Evolutionary conservation across 2,113 vertebrate species (phyloP), one percentile per base, ranked within the genome.

Genomic region (Macaca mulatta): DNA sequence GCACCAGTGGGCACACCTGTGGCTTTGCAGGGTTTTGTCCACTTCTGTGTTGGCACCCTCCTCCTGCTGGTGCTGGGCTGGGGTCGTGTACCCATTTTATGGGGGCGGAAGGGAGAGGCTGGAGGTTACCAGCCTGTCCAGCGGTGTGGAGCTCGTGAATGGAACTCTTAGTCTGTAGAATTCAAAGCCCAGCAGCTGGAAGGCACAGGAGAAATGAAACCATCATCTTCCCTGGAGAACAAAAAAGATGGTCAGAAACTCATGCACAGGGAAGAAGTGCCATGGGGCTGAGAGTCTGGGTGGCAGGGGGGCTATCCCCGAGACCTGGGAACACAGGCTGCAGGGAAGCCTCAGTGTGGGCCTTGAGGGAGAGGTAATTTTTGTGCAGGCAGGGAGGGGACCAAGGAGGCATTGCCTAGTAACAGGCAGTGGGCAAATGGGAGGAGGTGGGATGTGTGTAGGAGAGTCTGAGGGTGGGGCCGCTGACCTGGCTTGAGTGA

Each of bases 71-170:
- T 32, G 30, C 9, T 50, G 45, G 74, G 45, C 77, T 3, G 30
- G 16, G 22, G 1, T 1, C 1, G 16, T 20, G 67, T 38, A 57
- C 17, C 35, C 30, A 0, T 50, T 35, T 7, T 5, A 1, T 23
- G 22, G 86, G 2, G 17, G 30, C 1, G 35, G 52, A 25, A 8
- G 13, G 25, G 30, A 32, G 48, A 38, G 13, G 27, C 48, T 0
- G 18, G 32, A 30, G 23, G 43, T 14, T 35, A 12, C 13, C 30
- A 45, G 30, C 40, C 43, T 14, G 59, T 2, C 48, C 69, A 2
- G 57, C 0, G 2, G 38, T 25, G 0, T 0, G 45, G 1, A 25
- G 32, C 70, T 84, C 17, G 0, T 6, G 6, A 38, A 22, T 3
- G 5, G 45, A 38, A 18, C 48, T 48, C 43, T 18, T 1, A 5